phyloP scores from a whole-genome alignment of 2,888 invertebrate species.

The Rotaria socialis region DNA sequence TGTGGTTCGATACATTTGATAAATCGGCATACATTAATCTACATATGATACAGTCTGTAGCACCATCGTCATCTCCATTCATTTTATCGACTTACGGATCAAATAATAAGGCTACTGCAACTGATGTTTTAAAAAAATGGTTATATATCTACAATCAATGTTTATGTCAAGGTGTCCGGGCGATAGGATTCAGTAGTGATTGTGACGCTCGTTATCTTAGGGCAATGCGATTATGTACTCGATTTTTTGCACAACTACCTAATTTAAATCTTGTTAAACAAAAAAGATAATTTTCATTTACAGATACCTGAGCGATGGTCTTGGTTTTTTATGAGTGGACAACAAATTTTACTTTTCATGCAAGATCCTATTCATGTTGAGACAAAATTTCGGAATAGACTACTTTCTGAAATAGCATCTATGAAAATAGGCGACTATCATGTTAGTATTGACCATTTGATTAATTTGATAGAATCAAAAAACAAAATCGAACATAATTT shows the following conservation, averaged over 20 bases:
- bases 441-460: too few species aligned
- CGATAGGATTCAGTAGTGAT: background rate
- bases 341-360: slow-evolving; percentile 3
- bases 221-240: background rate
- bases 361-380: too few species aligned
- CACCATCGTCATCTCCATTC: background rate
- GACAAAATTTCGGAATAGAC: too few species aligned
- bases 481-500: too few species aligned
- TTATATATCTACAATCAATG: too few species aligned
- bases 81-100: background rate
- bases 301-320: background rate
- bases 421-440: too few species aligned
- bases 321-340: background rate
- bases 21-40: background rate
- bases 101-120: background rate
- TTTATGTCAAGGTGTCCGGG: background rate
- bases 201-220: background rate
- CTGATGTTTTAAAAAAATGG: background rate
- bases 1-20: too few species aligned
- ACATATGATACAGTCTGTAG: background rate
- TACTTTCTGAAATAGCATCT: too few species aligned
- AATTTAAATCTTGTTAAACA: too few species aligned
- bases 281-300: background rate
- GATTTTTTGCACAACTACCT: background rate
- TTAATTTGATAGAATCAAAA: too few species aligned